phyloP scores from a whole-genome alignment of 2,113 vertebrate genomes.

The Misgurnus anguillicaudatus region DNA sequence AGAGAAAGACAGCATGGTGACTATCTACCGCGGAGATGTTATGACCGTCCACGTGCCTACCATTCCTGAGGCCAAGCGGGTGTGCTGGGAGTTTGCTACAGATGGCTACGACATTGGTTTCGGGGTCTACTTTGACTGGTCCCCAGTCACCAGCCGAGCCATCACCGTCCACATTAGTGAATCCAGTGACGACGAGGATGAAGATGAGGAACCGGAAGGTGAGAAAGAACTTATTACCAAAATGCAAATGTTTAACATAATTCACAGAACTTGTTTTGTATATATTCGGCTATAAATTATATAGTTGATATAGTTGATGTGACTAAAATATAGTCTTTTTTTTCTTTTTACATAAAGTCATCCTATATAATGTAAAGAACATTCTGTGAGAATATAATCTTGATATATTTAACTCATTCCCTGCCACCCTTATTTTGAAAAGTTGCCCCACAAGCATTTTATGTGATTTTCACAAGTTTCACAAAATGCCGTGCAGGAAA shows the following conservation, averaged over 20 bases:
- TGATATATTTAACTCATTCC: no score
- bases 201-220: slow-evolving; percentile 93
- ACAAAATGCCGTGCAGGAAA: no score
- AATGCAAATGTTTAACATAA: neutral
- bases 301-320: no score
- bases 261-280: no score
- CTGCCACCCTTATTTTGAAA: no score
- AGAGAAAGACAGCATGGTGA: slow-evolving; percentile 89
- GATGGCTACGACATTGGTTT: slow-evolving; percentile 97
- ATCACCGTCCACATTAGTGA: slow-evolving; percentile 98
- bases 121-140: slow-evolving; percentile 98
- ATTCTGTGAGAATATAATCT: no score
- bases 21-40: slow-evolving; percentile 92
- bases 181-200: slow-evolving; percentile 97
- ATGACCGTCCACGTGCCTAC: slow-evolving; percentile 94
- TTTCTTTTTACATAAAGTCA: no score
- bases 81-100: slow-evolving; percentile 98
- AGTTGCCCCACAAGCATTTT: no score
- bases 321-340: no score
- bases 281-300: no score
- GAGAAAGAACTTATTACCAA: slow-evolving; percentile 14
- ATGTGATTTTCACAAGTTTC: no score
- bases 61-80: slow-evolving; percentile 86
- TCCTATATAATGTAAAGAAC: no score
- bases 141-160: slow-evolving; percentile 85